Percentiles rank a stretch among this genome's conserved stretches.
Conservation (phyloP, 2,113 vertebrate species). For the Tiliqua scincoides region DNA sequence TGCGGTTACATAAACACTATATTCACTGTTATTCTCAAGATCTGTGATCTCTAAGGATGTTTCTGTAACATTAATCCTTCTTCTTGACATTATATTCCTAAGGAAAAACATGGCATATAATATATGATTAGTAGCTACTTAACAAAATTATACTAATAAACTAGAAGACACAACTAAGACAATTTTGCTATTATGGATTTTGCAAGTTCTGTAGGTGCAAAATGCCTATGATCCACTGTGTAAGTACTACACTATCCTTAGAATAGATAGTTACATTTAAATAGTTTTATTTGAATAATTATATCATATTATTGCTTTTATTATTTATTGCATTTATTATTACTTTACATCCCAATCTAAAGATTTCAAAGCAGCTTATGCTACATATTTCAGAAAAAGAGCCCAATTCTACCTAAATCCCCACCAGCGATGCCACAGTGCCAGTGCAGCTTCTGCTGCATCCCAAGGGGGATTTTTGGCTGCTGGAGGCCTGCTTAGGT, state of each 20-base stretch:
- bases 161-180: background rate
- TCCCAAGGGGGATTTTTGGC: too few relatives aligned
- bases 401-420: too few relatives aligned
- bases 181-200: background rate
- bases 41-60: slow-evolving; percentile 80
- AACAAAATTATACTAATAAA: background rate
- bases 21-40: slow-evolving; percentile 84
- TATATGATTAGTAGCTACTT: background rate
- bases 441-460: too few relatives aligned
- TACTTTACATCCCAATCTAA: too few relatives aligned
- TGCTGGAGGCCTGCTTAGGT: too few relatives aligned
- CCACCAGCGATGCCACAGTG: too few relatives aligned
- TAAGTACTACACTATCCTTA: background rate
- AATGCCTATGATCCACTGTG: background rate
- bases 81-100: slow-evolving; percentile 80
- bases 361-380: too few relatives aligned
- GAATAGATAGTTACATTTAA: too few relatives aligned
- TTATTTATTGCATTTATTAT: too few relatives aligned
- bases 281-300: too few relatives aligned
- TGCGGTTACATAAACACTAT: slow-evolving; percentile 87
- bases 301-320: too few relatives aligned
- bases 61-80: slow-evolving; percentile 77
- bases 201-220: background rate
- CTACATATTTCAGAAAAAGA: too few relatives aligned
- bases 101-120: slow-evolving; percentile 30